These are phyloP conservation scores for Drosophila mulleri DNA, from an alignment of 2,888 invertebrate genomes.

Conservation along the genomic window DNA sequence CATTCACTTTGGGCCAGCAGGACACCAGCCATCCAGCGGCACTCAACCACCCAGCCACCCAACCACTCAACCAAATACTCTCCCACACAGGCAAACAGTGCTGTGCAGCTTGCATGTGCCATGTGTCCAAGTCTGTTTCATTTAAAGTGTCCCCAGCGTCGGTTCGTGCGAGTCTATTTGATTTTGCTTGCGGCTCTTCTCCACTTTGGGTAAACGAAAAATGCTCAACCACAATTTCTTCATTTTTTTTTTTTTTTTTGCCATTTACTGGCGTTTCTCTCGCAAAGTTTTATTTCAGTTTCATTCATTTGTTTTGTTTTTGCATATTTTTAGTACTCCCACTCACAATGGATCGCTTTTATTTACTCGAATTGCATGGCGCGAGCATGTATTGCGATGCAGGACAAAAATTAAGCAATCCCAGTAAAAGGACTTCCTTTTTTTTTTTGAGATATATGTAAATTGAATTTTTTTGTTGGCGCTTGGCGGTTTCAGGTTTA, in stretches of 20 bases:
- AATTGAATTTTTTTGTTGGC: slow-evolving; percentile 13
- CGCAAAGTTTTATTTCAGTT: slow-evolving; percentile 22
- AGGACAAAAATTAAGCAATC: slow-evolving; percentile 48
- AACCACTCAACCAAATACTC: background rate
- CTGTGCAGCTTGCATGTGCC: slow-evolving; percentile 54
- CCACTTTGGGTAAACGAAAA: slow-evolving; percentile 26
- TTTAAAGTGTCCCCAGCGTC: slow-evolving; percentile 12
- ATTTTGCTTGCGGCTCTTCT: slow-evolving; percentile 5
- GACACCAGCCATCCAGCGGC: slow-evolving; percentile 4
- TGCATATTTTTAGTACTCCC: slow-evolving; percentile 7
- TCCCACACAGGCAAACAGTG: slow-evolving; percentile 37
- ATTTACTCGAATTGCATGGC: slow-evolving; percentile 63
- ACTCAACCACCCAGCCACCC: background rate
- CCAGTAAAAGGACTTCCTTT: slow-evolving; percentile 14
- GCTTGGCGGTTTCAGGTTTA: slow-evolving; percentile 19
- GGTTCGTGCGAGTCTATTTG: background rate
- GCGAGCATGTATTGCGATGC: slow-evolving; percentile 45
- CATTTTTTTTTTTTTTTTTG: slow-evolving; percentile 34
- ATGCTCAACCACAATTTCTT: slow-evolving; percentile 33
- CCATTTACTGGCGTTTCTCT: slow-evolving; percentile 58
- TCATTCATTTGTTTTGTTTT: background rate
- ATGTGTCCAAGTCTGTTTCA: slow-evolving; percentile 45
- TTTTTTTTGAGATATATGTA: slow-evolving; percentile 4
- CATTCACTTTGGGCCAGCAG: slow-evolving; percentile 54
- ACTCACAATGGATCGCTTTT: slow-evolving; percentile 37